Percentiles rank a stretch among this genome's conserved stretches.
phyloP scores from a whole-genome alignment of 2,797 vertebrate species.

The Hippoglossus hippoglossus region DNA sequence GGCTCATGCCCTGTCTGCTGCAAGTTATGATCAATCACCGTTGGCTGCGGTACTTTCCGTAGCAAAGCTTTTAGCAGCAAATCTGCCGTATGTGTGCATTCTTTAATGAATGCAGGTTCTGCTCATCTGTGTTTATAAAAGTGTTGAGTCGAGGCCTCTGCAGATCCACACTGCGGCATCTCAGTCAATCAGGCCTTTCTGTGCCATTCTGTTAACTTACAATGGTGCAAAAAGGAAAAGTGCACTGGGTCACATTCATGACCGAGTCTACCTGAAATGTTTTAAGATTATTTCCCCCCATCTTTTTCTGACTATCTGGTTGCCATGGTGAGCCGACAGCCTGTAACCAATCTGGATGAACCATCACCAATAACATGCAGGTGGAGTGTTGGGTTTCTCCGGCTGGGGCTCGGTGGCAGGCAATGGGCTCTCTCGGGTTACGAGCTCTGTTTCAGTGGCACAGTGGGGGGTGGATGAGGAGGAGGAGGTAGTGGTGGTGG shows the following conservation, averaged over 20 bases:
- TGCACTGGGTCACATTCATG: background rate
- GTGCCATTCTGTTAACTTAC: too few species aligned
- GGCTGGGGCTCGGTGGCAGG: slow-evolving; percentile 44
- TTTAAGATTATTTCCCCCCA: background rate
- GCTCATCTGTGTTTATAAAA: slow-evolving; percentile 5
- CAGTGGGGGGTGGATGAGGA: slow-evolving; percentile 27
- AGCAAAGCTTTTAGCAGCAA: slow-evolving; percentile 59
- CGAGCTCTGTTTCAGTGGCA: slow-evolving; percentile 74
- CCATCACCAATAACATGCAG: slow-evolving; percentile 25
- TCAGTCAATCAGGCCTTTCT: background rate
- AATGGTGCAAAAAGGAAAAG: background rate
- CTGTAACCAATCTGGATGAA: slow-evolving; percentile 17
- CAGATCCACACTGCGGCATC: background rate
- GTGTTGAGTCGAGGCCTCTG: background rate
- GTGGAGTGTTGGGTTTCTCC: slow-evolving; percentile 54
- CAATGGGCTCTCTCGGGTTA: slow-evolving; percentile 70
- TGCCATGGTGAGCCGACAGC: slow-evolving; percentile 14
- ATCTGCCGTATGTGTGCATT: slow-evolving; percentile 10
- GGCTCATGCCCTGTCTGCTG: slow-evolving; percentile 58
- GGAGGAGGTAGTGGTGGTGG: background rate
- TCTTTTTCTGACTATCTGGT: background rate
- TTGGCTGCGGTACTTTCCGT: slow-evolving; percentile 31
- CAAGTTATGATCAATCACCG: slow-evolving; percentile 60
- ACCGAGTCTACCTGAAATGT: too few species aligned
- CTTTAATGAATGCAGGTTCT: slow-evolving; percentile 18